Conservation (phyloP, 2,888 invertebrate genomes). For the Synanthedon vespiformis region DNA sequence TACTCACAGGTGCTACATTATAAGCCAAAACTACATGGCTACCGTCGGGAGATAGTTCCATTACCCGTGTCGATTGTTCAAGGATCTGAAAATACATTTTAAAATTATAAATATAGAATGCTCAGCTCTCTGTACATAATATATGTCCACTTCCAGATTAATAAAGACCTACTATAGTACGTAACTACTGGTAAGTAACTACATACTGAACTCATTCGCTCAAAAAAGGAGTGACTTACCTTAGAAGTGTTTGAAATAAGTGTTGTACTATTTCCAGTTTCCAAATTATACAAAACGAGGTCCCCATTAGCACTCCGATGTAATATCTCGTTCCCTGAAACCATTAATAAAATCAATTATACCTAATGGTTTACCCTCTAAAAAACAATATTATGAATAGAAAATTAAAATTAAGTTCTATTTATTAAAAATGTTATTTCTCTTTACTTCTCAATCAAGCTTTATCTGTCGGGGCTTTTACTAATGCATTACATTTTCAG, state of each 20-base stretch:
- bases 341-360: not conserved
- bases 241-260: constrained; percentile 58
- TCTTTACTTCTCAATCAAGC: not conserved
- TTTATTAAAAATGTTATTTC: not conserved
- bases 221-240: constrained; percentile 32
- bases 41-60: constrained; percentile 33
- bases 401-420: not conserved
- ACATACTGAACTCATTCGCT: too few relatives aligned
- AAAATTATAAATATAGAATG: not conserved
- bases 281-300: constrained; percentile 67
- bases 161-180: too few relatives aligned
- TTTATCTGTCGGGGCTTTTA: too few relatives aligned
- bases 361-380: too few relatives aligned
- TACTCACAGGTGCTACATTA: constrained; percentile 41
- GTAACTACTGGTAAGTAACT: too few relatives aligned
- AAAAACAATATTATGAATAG: not conserved
- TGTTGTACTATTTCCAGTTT: constrained; percentile 34
- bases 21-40: constrained; percentile 36
- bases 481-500: too few relatives aligned
- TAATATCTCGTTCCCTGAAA: constrained; percentile 74
- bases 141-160: too few relatives aligned
- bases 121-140: too few relatives aligned
- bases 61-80: constrained; percentile 42
- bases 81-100: constrained; percentile 31
- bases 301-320: constrained; percentile 72